A percentile compares a stretch with the other conserved stretches of the same genome.
Conservation (phyloP, 2,113 vertebrate species). For the Thinocorus orbignyianus region DNA sequence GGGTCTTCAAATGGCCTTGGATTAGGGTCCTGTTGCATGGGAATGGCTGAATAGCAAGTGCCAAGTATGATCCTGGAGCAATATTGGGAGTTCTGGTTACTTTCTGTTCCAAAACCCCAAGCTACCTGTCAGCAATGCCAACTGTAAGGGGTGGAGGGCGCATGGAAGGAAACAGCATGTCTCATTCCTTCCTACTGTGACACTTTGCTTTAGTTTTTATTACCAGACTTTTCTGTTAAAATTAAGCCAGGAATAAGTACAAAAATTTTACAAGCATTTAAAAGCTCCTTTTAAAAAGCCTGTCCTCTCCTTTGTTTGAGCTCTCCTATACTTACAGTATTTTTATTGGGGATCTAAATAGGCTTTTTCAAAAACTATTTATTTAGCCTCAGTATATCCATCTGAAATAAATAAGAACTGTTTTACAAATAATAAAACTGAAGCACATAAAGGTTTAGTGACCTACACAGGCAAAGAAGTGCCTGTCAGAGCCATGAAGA, state of each 20-base stretch:
- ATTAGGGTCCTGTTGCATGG: background rate
- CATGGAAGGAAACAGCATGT: background rate
- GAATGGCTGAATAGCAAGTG: background rate
- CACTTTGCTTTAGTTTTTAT: background rate
- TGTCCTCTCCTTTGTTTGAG: background rate
- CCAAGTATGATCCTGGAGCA: background rate
- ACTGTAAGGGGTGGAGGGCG: background rate
- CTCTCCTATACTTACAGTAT: background rate
- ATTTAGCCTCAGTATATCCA: background rate
- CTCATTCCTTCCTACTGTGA: background rate
- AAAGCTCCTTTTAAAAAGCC: background rate
- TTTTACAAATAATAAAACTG: background rate
- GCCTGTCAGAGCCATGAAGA: background rate
- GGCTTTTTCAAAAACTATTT: background rate
- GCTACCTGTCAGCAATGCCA: background rate
- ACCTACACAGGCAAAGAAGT: background rate
- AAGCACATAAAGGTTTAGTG: background rate
- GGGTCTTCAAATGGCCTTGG: background rate
- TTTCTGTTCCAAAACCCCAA: background rate
- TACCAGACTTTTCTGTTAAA: background rate
- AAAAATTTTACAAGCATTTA: background rate
- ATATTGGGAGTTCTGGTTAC: background rate
- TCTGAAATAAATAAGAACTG: background rate
- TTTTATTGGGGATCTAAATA: background rate
- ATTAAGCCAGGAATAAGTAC: background rate